Percentiles rank a stretch among this genome's conserved stretches.
Evolutionary conservation across 2,113 vertebrate species (phyloP).

Genomic region (Dendrocopos noguchii): DNA sequence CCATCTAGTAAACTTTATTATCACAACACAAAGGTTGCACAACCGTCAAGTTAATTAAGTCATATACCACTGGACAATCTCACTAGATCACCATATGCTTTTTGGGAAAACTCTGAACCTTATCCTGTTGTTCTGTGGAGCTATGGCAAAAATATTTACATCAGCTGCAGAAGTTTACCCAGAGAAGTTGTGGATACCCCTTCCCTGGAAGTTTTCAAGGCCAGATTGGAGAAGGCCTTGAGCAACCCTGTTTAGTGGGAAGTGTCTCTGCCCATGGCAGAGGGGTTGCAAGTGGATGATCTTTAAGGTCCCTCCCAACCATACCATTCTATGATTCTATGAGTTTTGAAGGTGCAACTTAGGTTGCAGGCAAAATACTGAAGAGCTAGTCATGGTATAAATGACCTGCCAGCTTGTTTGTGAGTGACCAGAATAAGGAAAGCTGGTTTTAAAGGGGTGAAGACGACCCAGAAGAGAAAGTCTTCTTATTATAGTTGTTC

Average conservation of each 20-base stretch:
- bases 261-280: too few relatives aligned
- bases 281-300: too few relatives aligned
- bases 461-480: neutral
- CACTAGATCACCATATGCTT: fast-evolving
- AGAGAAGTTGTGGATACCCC: too few relatives aligned
- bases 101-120: neutral
- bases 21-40: neutral
- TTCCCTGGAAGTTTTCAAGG: too few relatives aligned
- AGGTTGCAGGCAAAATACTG: neutral
- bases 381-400: neutral
- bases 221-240: too few relatives aligned
- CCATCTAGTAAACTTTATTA: neutral
- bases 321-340: neutral
- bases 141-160: neutral
- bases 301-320: too few relatives aligned
- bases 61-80: fast-evolving
- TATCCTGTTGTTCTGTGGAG: neutral
- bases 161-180: too few relatives aligned
- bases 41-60: neutral
- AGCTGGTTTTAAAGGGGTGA: neutral
- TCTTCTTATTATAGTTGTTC: neutral
- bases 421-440: neutral
- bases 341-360: neutral
- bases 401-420: neutral
- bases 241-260: too few relatives aligned